These are phyloP conservation scores for Aleiodes alternator DNA, from an alignment of 2,888 invertebrate species.

Conservation along the genomic window DNA sequence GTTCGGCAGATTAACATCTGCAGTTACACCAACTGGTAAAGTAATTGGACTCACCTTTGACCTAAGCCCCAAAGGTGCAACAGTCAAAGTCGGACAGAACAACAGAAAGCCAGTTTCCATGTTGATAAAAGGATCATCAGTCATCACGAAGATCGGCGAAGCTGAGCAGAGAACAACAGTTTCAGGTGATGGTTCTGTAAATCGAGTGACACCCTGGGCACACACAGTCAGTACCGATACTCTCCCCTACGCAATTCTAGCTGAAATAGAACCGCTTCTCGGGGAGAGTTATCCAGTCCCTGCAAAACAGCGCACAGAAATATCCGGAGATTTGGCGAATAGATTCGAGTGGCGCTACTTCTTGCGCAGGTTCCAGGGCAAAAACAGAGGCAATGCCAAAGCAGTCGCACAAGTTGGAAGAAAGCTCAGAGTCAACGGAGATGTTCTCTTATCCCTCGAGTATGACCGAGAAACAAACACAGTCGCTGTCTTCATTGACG, in stretches of 20 bases:
- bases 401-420: conserved; percentile 89
- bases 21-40: conserved; percentile 96
- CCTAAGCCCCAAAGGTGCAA: conserved; percentile 92
- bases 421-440: conserved; percentile 92
- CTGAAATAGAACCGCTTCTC: conserved; percentile 91
- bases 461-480: conserved; percentile 92
- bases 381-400: conserved; percentile 77
- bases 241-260: conserved; percentile 91
- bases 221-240: conserved; percentile 93
- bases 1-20: conserved; percentile 92
- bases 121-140: conserved; percentile 91
- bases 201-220: conserved; percentile 89
- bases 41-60: conserved; percentile 92
- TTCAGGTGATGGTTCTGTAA: conserved; percentile 89
- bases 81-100: conserved; percentile 89
- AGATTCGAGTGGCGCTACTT: conserved; percentile 98
- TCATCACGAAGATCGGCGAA: conserved; percentile 88
- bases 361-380: conserved; percentile 83
- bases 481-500: conserved; percentile 91
- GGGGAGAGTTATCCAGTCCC: conserved; percentile 95
- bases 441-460: conserved; percentile 92
- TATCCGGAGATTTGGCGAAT: conserved; percentile 93
- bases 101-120: conserved; percentile 89
- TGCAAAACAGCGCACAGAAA: conserved; percentile 92
- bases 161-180: conserved; percentile 88